Evolutionary conservation across 2,113 vertebrate genomes (phyloP), one percentile per base, ranked within the genome.

Genomic region (Galbula dea): DNA sequence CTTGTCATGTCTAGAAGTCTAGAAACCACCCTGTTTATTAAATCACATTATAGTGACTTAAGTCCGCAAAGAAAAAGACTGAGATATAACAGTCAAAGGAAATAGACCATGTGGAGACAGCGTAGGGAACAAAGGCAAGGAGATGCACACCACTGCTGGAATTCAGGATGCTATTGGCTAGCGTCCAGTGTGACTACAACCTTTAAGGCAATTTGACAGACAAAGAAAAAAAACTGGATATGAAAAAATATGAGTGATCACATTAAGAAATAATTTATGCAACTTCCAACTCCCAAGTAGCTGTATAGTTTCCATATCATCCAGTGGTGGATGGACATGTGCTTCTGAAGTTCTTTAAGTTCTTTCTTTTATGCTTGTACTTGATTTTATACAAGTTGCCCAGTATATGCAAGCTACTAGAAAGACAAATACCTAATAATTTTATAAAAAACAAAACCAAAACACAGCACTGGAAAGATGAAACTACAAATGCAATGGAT

Each of bases 351-450:
- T 26, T 36, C n/a, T 12, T 79, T 61, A 21, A 51, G 37, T 57
- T 16, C 30, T 12, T 76, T 51, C 23, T 55, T 51, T 57, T 30
- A 20, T 30, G 41, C 16, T 48, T 61, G 18, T 32, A 18, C 13
- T 62, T 67, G 12, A 63, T 66, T 62, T 79, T 36, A 39, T 3
- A 59, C 15, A 65, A 78, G 52, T 18, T 36, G n/a, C 45, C 43
- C 11, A 18, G 36, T 13, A 61, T 6, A 14, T 3, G 16, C 0
- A 1, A 41, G n/a, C 36, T 75, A 9, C 3, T 22, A 74, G 36
- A 61, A 80, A 72, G 15, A 61, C 41, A 86, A 80, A 48, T 43
- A 69, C 15, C 51, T 24, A 77, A 51, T 36, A 81, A 54, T 9
- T 23, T 22, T 55, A 6, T 23, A 0, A 18, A 58, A 51, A 66